These are phyloP conservation scores for Echinometra lucunter DNA, from an alignment of 53 echinoderm and acorn worm species.

Conservation along the genomic window DNA sequence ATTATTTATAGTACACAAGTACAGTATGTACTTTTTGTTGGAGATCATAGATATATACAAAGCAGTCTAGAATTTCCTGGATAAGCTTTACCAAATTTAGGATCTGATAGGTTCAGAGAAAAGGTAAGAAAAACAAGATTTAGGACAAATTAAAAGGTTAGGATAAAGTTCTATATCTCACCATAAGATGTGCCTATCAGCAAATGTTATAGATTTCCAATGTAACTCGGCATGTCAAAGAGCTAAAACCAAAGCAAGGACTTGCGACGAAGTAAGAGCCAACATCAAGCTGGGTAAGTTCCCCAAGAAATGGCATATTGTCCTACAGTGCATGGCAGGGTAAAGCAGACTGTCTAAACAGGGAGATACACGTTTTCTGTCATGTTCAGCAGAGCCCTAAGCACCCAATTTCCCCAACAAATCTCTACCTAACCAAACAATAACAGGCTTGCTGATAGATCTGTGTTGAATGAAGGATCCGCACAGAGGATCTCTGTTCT, in stretches of 20 bases:
- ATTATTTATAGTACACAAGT: background rate
- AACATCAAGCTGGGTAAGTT: background rate
- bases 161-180: background rate
- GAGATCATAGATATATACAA: background rate
- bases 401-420: slow-evolving; percentile 50
- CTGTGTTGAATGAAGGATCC: slow-evolving; percentile 24
- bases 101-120: no score
- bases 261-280: background rate
- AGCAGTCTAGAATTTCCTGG: no score
- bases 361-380: background rate
- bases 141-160: no score
- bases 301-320: background rate
- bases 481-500: slow-evolving; percentile 34
- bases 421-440: slow-evolving; percentile 51
- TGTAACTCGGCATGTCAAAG: background rate
- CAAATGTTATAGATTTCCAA: background rate
- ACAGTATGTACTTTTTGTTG: background rate
- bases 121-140: no score
- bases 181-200: background rate
- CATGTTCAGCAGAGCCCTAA: background rate
- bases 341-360: background rate
- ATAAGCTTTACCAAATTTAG: no score
- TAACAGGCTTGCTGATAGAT: slow-evolving; percentile 46
- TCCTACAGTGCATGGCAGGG: background rate
- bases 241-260: background rate